Conservation (phyloP, 2,888 invertebrate genomes). For the Rhaphigaster nebulosa region DNA sequence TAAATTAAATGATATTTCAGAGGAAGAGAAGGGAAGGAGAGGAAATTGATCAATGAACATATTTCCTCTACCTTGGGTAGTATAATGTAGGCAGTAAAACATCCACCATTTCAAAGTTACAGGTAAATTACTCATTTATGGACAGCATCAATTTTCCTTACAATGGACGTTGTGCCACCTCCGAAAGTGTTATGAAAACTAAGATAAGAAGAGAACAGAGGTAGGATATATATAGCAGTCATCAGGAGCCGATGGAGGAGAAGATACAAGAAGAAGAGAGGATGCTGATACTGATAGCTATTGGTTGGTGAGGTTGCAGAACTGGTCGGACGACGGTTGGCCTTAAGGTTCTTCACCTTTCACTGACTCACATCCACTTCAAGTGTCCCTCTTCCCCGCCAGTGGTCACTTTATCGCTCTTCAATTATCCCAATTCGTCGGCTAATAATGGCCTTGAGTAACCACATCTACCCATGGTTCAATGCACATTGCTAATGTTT, state of each 20-base stretch:
- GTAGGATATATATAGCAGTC: background rate
- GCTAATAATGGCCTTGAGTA: background rate
- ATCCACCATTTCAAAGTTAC: background rate
- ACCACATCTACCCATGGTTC: background rate
- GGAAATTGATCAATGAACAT: too few relatives aligned
- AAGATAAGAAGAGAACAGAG: background rate
- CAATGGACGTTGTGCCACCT: background rate
- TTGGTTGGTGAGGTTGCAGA: background rate
- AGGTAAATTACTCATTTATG: background rate
- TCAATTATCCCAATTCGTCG: background rate
- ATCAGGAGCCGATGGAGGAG: background rate
- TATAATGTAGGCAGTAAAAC: background rate
- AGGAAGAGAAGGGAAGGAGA: too few relatives aligned
- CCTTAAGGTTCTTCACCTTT: slow-evolving; percentile 27
- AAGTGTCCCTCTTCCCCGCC: background rate
- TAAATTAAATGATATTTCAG: too few relatives aligned
- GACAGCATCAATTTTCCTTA: background rate
- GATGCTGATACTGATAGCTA: background rate
- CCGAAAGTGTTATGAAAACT: background rate
- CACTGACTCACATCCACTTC: slow-evolving; percentile 11
- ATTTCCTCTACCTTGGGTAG: background rate
- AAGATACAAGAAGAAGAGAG: background rate
- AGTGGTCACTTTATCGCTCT: slow-evolving; percentile 19
- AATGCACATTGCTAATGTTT: background rate
- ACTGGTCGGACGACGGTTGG: background rate